Base-by-base conservation (phyloP, 2,888 invertebrate species). In the Clistopyga incitator region DNA sequence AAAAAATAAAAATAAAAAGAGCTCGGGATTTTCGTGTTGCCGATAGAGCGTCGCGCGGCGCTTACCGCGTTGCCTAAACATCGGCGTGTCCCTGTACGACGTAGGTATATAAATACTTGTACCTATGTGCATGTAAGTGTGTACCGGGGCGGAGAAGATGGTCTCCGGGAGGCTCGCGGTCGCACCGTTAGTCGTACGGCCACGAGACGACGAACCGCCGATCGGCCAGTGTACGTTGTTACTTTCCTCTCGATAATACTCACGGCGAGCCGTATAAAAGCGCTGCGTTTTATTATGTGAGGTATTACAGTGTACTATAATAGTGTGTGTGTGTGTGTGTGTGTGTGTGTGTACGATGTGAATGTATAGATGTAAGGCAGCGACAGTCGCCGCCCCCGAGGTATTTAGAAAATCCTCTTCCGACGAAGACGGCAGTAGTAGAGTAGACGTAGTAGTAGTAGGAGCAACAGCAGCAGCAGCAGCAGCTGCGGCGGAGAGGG, bases 121-220 rank as follows among this genome's bases (percentile, higher is more conserved):
- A 38, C 38, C 38, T 38, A 38, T 42, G n/a, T n/a, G n/a, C n/a
- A 38, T 34, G 15, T 42, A 18, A 10, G n/a, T 71, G 23, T 71
- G 50, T 42, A 59, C 29, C 20, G 38, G 38, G 29, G 61, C 42
- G 64, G 61, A 81, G 68, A 75, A 52, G 64, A 64, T 64, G 64
- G 20, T 38, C 38, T 18, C n/a, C n/a, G 61, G n/a, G 61, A 61
- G 34, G 3, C 45, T 59, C 78, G 78, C 38, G 52, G 10, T 45
- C 79, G 68, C 80, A 76, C 76, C 81, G 81, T 81, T 81, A 80
- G 50, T 68, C 75, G 80, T 68, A 75, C 68, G 56, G 61, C 75
- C 70, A 70, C 76, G 70, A 76, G 70, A 76, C 52, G 38, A 54
- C 42, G 56, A 56, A 25, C 23, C n/a, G 56, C 23, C 42, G n/a